A percentile compares a stretch with the other conserved stretches of the same genome.
These are phyloP conservation scores for Tenualosa ilisha DNA, from an alignment of 2,797 vertebrate genomes.

Conservation along the genomic window DNA sequence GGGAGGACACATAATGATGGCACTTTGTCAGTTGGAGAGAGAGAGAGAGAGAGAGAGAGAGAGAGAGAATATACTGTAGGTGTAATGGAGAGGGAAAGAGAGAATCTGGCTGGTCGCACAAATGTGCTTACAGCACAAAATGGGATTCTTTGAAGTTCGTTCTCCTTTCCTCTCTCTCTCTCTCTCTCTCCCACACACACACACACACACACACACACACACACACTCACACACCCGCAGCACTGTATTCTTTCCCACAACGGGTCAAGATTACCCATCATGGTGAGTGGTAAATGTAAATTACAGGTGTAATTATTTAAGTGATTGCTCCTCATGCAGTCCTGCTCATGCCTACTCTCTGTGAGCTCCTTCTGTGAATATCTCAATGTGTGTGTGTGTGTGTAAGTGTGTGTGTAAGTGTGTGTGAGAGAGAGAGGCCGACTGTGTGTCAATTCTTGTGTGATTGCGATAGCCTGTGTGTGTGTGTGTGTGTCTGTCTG, in stretches of 20 bases:
- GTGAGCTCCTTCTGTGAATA: slow-evolving; percentile 22
- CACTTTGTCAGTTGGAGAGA: not conserved
- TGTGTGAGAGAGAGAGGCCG: too few relatives aligned
- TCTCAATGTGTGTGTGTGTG: slow-evolving; percentile 44
- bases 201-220: not conserved
- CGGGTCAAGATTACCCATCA: slow-evolving; percentile 42
- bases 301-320: slow-evolving; percentile 70
- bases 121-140: slow-evolving; percentile 15
- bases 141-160: not conserved
- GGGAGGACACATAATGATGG: not conserved
- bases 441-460: too few relatives aligned
- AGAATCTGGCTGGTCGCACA: not conserved
- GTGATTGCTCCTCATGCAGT: slow-evolving; percentile 47
- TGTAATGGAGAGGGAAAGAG: not conserved
- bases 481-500: too few relatives aligned
- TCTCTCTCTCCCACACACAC: not conserved
- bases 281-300: slow-evolving; percentile 58
- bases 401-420: not conserved
- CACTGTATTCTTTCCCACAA: slow-evolving; percentile 45
- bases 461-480: too few relatives aligned
- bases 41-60: not conserved
- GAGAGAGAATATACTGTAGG: not conserved
- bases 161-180: not conserved
- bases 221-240: slow-evolving; percentile 1
- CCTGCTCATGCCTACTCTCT: slow-evolving; percentile 47